These are phyloP conservation scores for Zeugodacus cucurbitae DNA, from an alignment of 1,140 invertebrate genomes.

Conservation along the genomic window DNA sequence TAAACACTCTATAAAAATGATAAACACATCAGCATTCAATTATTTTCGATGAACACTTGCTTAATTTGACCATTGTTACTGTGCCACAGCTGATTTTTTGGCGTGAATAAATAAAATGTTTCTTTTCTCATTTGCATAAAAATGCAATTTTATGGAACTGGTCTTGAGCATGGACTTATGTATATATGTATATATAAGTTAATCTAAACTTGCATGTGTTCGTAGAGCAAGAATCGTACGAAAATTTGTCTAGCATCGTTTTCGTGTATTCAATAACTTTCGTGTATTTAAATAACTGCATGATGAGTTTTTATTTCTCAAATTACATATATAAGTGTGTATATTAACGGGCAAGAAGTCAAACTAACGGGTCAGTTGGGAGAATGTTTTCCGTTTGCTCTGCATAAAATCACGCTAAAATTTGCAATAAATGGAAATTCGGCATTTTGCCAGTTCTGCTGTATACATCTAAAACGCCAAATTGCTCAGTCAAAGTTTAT, in stretches of 20 bases:
- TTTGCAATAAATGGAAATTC: background rate
- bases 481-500: too few relatives aligned
- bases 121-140: background rate
- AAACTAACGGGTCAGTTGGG: background rate
- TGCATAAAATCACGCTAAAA: conserved; percentile 29
- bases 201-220: background rate
- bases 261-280: conserved; percentile 11
- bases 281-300: too few relatives aligned
- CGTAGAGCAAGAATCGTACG: background rate
- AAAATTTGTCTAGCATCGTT: conserved; percentile 4
- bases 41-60: background rate
- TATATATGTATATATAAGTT: background rate
- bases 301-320: background rate
- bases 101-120: background rate
- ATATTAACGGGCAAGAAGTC: background rate
- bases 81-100: background rate
- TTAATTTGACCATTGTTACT: background rate
- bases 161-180: too few relatives aligned
- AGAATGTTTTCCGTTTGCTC: background rate
- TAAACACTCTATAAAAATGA: background rate
- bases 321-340: background rate
- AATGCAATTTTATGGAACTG: background rate
- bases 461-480: too few relatives aligned
- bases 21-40: background rate
- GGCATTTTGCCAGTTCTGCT: background rate